Base-by-base conservation (phyloP, 2,797 vertebrate genomes). In the Anguilla megastoma region DNA sequence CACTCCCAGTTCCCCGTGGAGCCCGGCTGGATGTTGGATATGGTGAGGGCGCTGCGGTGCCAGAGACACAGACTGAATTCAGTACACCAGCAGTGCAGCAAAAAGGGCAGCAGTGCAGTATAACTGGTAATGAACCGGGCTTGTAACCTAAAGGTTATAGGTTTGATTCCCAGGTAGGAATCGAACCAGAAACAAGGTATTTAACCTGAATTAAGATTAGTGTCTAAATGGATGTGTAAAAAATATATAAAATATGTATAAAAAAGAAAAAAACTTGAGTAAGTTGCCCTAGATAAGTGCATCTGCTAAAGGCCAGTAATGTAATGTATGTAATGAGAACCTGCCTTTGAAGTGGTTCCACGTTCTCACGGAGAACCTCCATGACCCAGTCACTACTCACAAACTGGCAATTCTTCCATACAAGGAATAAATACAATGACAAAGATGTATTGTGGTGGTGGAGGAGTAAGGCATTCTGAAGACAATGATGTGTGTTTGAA, bases 1-100 rank as follows among this genome's bases (percentile, higher is more conserved):
- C 99, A 99, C 90, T 99, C 98, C 98, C 98, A 99, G 92, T 98
- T 98, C 87, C 98, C 99, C 0, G 97, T 99, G 18, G 98, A 99
- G 87, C 97, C 98, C 74, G 97, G 97, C 94, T 99, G 98, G 93
- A 99, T 99, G 95, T 99, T 99, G 71, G 97, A 99, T 94, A 99
- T 99, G 87, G 98, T 99, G 94, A 99, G 92, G 0, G 97, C 98
- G 56, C 98, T 99, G 95, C 2, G 89, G 85, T 91, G 86, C 89
- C 74, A 45, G 4, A 18, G 1, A 50, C 14, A 41, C 24, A 54
- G 69, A 36, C 79, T 9, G 76, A 18, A 12, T 12, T 80, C 16
- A 41, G 0, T 21, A 33, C 56, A n/a, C 36, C 9, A 54, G 36
- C 14, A 63, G 21, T 0, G 60, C 0, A 66, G 24, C 24, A 1